These are phyloP conservation scores for Myotis vivesi DNA, from an alignment of 2,797 vertebrate species.

Conservation along the genomic window DNA sequence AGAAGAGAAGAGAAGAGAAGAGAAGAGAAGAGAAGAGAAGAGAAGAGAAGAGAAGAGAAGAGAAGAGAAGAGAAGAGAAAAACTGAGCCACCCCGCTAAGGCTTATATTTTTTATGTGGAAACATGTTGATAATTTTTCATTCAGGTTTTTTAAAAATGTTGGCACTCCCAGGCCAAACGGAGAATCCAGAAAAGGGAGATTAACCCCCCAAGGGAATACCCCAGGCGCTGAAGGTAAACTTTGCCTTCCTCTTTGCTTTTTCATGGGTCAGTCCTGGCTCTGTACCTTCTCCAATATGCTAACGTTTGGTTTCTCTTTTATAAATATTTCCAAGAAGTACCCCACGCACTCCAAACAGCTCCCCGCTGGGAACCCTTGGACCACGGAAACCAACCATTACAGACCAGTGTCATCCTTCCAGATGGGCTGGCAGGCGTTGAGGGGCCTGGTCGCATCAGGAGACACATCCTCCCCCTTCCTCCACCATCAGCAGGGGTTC, in stretches of 20 bases:
- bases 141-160: not conserved
- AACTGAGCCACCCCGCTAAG: not conserved
- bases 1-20: no score
- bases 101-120: not conserved
- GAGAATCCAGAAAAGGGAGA: not conserved
- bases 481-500: not conserved
- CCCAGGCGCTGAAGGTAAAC: not conserved
- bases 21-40: not conserved
- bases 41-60: accelerated
- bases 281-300: not conserved
- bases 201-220: not conserved
- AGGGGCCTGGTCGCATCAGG: not conserved
- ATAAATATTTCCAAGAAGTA: conserved; percentile 1
- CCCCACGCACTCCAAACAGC: not conserved
- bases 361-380: not conserved
- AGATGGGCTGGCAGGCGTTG: not conserved
- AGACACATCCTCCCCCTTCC: not conserved
- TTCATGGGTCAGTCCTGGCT: not conserved
- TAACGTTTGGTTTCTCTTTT: not conserved
- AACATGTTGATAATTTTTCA: not conserved
- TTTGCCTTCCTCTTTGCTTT: not conserved
- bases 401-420: not conserved
- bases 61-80: accelerated
- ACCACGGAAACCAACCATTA: conserved; percentile 4
- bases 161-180: no score